Conservation (phyloP, 2,797 vertebrate genomes). For the Caiman crocodilus region DNA sequence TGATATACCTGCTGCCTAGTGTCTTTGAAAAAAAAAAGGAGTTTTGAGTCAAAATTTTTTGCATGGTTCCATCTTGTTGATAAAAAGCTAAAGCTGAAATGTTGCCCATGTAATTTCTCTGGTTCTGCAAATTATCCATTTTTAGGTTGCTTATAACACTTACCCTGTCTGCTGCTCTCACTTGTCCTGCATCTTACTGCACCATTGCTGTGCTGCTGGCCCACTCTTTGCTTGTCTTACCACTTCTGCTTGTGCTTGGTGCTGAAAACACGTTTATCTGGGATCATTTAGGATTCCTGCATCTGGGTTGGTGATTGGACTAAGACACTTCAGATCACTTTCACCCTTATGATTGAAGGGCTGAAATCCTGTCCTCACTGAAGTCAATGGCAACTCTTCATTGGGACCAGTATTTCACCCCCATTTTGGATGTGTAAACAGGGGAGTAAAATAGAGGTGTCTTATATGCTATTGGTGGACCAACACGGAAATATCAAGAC, state of each 20-base stretch:
- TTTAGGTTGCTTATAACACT: background rate
- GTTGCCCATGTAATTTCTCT: background rate
- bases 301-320: too few relatives aligned
- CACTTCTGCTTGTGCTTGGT: conserved; percentile 26
- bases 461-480: background rate
- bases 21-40: background rate
- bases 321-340: too few relatives aligned
- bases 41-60: too few relatives aligned
- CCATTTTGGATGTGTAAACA: conserved; percentile 4
- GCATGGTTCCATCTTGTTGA: background rate
- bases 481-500: background rate
- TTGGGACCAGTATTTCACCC: conserved; percentile 23
- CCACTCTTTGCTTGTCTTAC: conserved; percentile 17
- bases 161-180: rapidly evolving
- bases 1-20: background rate
- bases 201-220: background rate
- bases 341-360: too few relatives aligned
- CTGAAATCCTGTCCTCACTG: conserved; percentile 13
- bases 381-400: conserved; percentile 35
- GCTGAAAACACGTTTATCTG: background rate
- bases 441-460: conserved; percentile 15
- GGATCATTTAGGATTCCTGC: too few relatives aligned
- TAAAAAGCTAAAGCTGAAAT: background rate
- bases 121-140: too few relatives aligned
- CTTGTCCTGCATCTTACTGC: background rate